Evolutionary conservation across 2,113 vertebrate genomes (phyloP), one percentile per base, ranked within the genome.

Genomic region (Cyanoliseus patagonus): DNA sequence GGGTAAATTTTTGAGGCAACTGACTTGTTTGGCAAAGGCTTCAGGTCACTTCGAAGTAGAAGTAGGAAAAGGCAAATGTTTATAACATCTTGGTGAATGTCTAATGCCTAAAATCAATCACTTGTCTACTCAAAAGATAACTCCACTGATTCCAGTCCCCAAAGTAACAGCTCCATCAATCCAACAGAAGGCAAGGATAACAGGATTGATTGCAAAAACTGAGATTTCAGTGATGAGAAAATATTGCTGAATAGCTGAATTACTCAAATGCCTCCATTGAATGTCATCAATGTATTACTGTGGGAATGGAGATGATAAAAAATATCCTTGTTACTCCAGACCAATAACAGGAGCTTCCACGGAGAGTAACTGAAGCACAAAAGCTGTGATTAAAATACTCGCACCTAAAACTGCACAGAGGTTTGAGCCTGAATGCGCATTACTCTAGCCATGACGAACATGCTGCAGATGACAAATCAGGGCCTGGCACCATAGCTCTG

Each of bases 21-120:
- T 41, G 84, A 75, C 27, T 33, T 83, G n/a, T 70, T 70, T 80
- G 67, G 52, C 25, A 89, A 96, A 94, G 46, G 39, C 63, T 78
- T 88, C 73, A 47, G 64, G 44, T 91, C 76, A 66, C 69, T 92
- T 88, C 17, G 6, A 88, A 84, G 33, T 8, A 84, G n/a, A 83
- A 93, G 28, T 5, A 83, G 61, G 78, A 86, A 93, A 95, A 94
- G 39, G 75, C 63, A 96, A 96, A 97, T 95, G 94, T 97, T 98
- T 97, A 84, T 55, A 92, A 77, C 3, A 8, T 85, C 6, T 7
- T 6, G 0, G 73, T 6, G 27, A 93, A 95, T 41, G 66, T 52
- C 85, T 94, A 94, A 92, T 82, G 87, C 92, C 62, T 86, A 59
- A 95, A 95, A 96, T 97, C 84, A 87, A 86, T 95, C 83, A 94